Evolutionary conservation across 2,888 invertebrate genomes (phyloP), one percentile per base, ranked within the genome.

Genomic region (Mellilla xanthometata): DNA sequence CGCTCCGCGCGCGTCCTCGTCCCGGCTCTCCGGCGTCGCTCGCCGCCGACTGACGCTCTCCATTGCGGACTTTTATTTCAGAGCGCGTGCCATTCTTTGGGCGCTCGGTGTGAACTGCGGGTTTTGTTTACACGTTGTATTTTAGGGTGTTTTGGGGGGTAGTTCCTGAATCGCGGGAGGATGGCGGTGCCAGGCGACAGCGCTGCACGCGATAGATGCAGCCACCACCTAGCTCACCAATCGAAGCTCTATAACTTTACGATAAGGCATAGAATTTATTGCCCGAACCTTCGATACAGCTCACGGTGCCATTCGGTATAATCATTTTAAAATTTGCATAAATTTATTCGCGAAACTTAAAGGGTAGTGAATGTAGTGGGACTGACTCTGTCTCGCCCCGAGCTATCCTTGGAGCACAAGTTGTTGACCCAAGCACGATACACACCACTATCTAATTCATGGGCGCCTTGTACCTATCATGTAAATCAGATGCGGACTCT

Each of bases 141-240:
- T 64, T 59, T 56, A 60, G 74, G 72, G 72, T 68, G 72, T 72
- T 74, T 34, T 76, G 48, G 72, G 75, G 76, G 79, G 83, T 75
- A 79, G 78, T 81, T 81, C 73, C 80, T 75, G 75, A 72, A 69
- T 62, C 62, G 70, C 65, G 67, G 69, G 79, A 47, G 57, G 77
- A 69, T 78, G 86, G 83, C 71, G 76, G 91, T 92, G 75, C 92
- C 92, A 91, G 92, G 90, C 87, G 68, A 79, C 56, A 50, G 59
- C 60, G 65, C 67, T 81, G 81, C 88, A 88, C 88, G 88, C 87
- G 90, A 85, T 47, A 23, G 41, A 47, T 47, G 86, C 83, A 86
- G 80, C 86, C 62, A 70, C 58, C 53, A 69, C 19, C 59, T 57
- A 54, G 66, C 65, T 65, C 62, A 67, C 71, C 62, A 74, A 76